Conservation (phyloP, 2,113 vertebrate genomes). For the Phrynocephalus versicolor region DNA sequence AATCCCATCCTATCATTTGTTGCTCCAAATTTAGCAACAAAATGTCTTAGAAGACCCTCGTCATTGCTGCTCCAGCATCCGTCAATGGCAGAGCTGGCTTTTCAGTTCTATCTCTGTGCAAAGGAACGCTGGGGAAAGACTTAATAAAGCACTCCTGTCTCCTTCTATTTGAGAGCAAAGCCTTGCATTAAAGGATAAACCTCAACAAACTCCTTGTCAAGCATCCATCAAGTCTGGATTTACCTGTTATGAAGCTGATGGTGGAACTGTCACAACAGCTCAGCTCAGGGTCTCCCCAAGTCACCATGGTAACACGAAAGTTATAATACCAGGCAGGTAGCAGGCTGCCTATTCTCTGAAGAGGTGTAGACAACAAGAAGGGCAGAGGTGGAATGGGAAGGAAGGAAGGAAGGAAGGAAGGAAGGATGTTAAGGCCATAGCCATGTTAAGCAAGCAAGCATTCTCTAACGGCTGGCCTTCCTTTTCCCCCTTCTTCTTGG, state of each 20-base stretch:
- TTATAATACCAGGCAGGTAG: constrained; percentile 96
- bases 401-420: too few species aligned
- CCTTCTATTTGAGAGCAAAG: not conserved
- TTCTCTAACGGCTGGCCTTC: not conserved
- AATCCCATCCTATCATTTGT: too few species aligned
- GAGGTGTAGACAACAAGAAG: constrained; percentile 21
- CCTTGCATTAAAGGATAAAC: not conserved
- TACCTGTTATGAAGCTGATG: constrained; percentile 93
- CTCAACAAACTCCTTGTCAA: rapidly evolving
- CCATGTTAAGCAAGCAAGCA: not conserved
- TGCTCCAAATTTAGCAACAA: too few species aligned
- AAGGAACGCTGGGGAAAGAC: not conserved
- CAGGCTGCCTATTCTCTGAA: constrained; percentile 88
- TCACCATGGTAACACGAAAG: constrained; percentile 96
- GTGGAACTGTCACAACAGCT: constrained; percentile 93
- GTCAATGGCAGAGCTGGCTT: not conserved
- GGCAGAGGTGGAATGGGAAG: not conserved
- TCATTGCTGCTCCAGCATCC: not conserved
- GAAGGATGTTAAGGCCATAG: not conserved
- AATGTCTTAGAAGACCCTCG: too few species aligned
- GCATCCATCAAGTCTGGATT: not conserved
- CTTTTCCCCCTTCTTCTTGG: too few species aligned
- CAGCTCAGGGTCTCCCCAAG: constrained; percentile 90
- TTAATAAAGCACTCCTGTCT: too few species aligned
- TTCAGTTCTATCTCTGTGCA: not conserved